phyloP scores from a whole-genome alignment of 1,140 invertebrate species.

The Drosophila lini region DNA sequence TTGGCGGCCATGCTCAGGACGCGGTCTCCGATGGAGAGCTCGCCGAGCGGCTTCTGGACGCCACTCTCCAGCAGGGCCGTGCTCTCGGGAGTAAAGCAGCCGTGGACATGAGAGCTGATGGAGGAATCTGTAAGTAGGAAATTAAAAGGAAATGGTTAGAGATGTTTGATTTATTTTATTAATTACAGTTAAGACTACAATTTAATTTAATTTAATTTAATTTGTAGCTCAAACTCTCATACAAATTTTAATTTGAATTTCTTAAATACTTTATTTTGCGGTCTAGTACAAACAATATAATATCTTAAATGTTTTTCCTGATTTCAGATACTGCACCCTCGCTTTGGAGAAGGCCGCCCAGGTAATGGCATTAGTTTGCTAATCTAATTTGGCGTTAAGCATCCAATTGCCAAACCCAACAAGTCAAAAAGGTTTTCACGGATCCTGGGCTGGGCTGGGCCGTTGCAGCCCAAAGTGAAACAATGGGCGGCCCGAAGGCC shows the following conservation, averaged over 20 bases:
- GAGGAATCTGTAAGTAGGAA: slow-evolving; percentile 93
- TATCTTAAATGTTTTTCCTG: slow-evolving; percentile 1
- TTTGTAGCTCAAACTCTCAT: neutral
- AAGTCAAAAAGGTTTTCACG: slow-evolving; percentile 84
- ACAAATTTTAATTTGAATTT: neutral
- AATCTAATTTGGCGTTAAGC: slow-evolving; percentile 84
- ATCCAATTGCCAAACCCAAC: slow-evolving; percentile 71
- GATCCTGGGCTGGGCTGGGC: slow-evolving; percentile 45
- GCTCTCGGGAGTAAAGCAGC: slow-evolving; percentile 91
- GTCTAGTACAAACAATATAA: neutral
- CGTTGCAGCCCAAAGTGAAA: slow-evolving; percentile 42
- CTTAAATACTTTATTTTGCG: neutral
- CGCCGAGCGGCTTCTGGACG: slow-evolving; percentile 87
- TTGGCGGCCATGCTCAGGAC: slow-evolving; percentile 90
- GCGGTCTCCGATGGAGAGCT: slow-evolving; percentile 91
- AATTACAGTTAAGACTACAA: neutral
- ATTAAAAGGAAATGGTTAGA: slow-evolving; percentile 11
- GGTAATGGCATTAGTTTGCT: slow-evolving; percentile 78
- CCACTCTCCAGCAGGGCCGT: slow-evolving; percentile 87
- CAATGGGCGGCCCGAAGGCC: slow-evolving; percentile 58
- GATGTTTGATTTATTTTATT: neutral
- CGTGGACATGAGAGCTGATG: slow-evolving; percentile 90
- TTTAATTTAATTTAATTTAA: neutral
- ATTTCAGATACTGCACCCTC: slow-evolving; percentile 11
- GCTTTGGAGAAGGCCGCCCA: slow-evolving; percentile 24